Percentiles rank a stretch among this genome's conserved stretches.
phyloP scores from a whole-genome alignment of 1,140 invertebrate species.

The Pachyrhynchus sulphureomaculatus region DNA sequence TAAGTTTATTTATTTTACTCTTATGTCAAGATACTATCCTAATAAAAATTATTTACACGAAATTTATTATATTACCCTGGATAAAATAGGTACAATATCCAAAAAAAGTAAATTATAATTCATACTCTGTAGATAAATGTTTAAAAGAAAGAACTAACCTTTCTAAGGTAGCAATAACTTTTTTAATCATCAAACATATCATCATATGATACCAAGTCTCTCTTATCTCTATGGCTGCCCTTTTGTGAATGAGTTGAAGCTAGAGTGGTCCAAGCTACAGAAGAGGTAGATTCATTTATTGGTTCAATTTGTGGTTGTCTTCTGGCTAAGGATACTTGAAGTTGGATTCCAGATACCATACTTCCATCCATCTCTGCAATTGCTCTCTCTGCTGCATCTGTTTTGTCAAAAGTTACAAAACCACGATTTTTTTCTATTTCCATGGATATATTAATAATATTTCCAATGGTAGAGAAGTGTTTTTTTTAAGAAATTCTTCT shows the following conservation, averaged over 20 bases:
- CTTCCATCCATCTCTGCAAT: constrained; percentile 85
- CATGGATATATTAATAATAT: constrained; percentile 86
- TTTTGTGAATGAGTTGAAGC: constrained; percentile 82
- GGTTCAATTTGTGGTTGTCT: constrained; percentile 80
- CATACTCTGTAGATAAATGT: too few species aligned
- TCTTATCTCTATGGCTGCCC: constrained; percentile 72
- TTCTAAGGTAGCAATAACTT: too few species aligned
- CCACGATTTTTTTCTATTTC: constrained; percentile 87
- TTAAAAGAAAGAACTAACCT: too few species aligned
- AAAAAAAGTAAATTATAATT: too few species aligned
- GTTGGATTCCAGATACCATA: constrained; percentile 73
- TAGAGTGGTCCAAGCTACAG: constrained; percentile 74
- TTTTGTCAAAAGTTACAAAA: constrained; percentile 90
- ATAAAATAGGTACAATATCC: too few species aligned
- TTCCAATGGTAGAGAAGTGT: constrained; percentile 75
- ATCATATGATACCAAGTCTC: constrained; percentile 70
- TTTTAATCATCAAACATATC: constrained; percentile 53
- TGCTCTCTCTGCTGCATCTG: constrained; percentile 82
- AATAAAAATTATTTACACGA: too few species aligned
- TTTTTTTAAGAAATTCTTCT: constrained; percentile 82
- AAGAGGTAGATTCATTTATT: constrained; percentile 74
- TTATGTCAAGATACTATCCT: too few species aligned
- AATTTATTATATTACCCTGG: too few species aligned
- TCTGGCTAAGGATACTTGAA: constrained; percentile 80
- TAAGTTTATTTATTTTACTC: too few species aligned